Evolutionary conservation across 2,888 invertebrate genomes (phyloP), one percentile per base, ranked within the genome.

Genomic region (Synanthedon andrenaeformis): DNA sequence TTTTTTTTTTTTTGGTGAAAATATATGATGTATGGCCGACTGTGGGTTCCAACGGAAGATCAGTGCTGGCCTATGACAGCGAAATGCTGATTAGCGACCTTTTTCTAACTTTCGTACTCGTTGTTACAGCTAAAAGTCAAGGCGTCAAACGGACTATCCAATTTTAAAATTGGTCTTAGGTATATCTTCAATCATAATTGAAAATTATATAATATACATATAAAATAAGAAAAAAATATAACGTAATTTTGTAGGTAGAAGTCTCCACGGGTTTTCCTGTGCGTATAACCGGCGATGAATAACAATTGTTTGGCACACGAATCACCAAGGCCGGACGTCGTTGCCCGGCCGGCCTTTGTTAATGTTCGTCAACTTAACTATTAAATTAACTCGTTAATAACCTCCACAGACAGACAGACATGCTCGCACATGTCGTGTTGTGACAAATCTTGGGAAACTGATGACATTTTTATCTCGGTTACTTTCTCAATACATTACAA

Each of bases 281-380:
- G 19, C 72, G n/a, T 56, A 58, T 63, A 65, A 68, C 73, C 63
- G 69, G 71, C 66, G 66, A 68, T 69, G 79, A 76, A 82, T 79
- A 82, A 76, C 74, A 78, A 78, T 71, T 70, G 70, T 62, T 65
- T 69, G 66, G 62, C 74, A 70, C 76, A 79, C 78, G 79, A 76
- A 73, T 74, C 77, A 74, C 74, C 81, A 80, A 80, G 80, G 81
- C 78, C 81, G 78, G 73, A 69, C 79, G 66, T 62, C 64, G 69
- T 63, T 67, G 74, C 58, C 58, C 68, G 62, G 13, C 45, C 45
- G 45, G 45, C 45, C 56, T 57, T 58, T 59, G 61, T 58, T 60
- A 60, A 59, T 56, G 58, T 53, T 55, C 63, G 59, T 53, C 58
- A 57, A 58, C 35, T 35, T 35, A 35, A 35, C 35, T 35, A 35